These are phyloP conservation scores for Harpalus rufipes DNA, from an alignment of 2,888 invertebrate genomes.

Conservation along the genomic window DNA sequence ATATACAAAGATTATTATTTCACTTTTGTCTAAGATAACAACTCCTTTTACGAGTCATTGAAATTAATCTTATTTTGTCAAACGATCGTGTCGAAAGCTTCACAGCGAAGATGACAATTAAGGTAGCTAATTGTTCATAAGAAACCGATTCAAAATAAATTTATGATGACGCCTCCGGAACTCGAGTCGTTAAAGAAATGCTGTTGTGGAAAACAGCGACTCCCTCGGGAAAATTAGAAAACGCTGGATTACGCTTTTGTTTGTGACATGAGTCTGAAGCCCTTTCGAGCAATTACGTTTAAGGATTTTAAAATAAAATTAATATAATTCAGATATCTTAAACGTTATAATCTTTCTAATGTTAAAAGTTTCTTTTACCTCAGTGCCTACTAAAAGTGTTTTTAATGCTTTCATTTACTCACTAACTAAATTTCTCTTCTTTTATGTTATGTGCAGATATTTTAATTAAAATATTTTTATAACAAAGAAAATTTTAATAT, in stretches of 20 bases:
- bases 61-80: background rate
- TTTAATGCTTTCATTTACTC: conserved; percentile 7
- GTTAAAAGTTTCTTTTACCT: background rate
- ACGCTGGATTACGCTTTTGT: conserved; percentile 31
- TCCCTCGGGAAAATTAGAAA: conserved; percentile 41
- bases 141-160: background rate
- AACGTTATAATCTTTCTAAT: background rate
- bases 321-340: background rate
- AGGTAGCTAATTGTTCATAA: conserved; percentile 30
- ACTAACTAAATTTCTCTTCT: background rate
- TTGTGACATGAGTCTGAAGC: conserved; percentile 31
- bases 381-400: background rate
- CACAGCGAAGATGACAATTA: background rate
- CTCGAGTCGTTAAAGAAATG: conserved; percentile 17
- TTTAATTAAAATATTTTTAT: conserved; percentile 7
- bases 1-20: no score
- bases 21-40: background rate
- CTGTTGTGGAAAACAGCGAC: conserved; percentile 30
- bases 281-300: conserved; percentile 23
- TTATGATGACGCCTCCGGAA: conserved; percentile 34
- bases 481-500: background rate
- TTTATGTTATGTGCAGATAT: background rate
- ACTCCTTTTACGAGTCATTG: background rate
- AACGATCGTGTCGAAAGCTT: conserved; percentile 4
- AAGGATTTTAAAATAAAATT: conserved; percentile 14